phyloP scores from a whole-genome alignment of 2,888 invertebrate species.

The Lucinisca nassula region DNA sequence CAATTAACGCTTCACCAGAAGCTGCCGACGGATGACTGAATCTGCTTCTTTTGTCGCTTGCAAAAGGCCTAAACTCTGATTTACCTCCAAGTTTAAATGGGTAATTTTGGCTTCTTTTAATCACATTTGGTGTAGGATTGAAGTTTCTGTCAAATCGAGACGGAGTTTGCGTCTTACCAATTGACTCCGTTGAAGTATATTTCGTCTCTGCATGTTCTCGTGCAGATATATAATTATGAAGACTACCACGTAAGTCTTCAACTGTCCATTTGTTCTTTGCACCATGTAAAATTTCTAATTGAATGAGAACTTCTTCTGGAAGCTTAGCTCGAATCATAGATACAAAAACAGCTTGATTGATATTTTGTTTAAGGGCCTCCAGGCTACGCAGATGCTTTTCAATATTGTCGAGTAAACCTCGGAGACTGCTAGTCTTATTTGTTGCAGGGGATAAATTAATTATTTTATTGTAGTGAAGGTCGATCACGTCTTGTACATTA shows the following conservation, averaged over 20 bases:
- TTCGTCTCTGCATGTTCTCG: neutral
- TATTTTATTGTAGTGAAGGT: constrained; percentile 29
- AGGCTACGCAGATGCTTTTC: constrained; percentile 38
- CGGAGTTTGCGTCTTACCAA: neutral
- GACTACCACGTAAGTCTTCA: constrained; percentile 1
- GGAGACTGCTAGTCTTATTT: constrained; percentile 20
- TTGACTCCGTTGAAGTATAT: neutral
- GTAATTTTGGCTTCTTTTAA: neutral
- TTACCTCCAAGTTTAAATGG: neutral
- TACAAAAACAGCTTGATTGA: constrained; percentile 36
- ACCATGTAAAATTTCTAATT: constrained; percentile 35
- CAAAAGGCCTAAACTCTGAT: neutral
- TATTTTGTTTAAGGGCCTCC: constrained; percentile 24
- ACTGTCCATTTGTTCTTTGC: constrained; percentile 30
- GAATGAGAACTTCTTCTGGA: constrained; percentile 18
- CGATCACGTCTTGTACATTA: constrained; percentile 41
- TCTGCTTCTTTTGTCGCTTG: neutral
- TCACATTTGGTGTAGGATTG: neutral
- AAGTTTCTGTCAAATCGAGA: neutral
- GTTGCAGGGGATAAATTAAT: constrained; percentile 22
- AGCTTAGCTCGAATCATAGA: constrained; percentile 34
- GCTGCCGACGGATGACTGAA: neutral
- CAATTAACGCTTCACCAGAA: neutral
- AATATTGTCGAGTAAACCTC: constrained; percentile 21
- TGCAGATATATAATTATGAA: constrained; percentile 1